Base-by-base conservation (phyloP, 2,888 invertebrate species). In the Branchipolynoe longqiensis region DNA sequence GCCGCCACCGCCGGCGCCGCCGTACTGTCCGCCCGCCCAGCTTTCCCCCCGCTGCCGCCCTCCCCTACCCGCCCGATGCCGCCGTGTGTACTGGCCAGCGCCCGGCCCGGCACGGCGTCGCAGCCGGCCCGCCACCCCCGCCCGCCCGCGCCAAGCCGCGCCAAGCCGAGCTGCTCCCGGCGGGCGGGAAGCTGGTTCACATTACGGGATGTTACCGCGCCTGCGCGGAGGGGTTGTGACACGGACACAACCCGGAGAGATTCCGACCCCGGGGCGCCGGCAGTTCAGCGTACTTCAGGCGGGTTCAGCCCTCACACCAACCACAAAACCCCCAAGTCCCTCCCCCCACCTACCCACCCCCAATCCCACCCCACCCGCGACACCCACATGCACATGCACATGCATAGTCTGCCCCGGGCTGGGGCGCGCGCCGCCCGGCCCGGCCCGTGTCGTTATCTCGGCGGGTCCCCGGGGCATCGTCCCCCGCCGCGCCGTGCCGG, bases 401-500 rank as follows among this genome's bases (percentile, higher is more conserved):
- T n/a, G n/a, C n/a, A n/a, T n/a, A n/a, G n/a, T n/a, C n/a, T n/a
- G n/a, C 69, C 33, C 69, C 69, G 69, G 38, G 69, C 36, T 18
- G 69, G 2, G 1, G 1, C 41, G 78, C 41, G 78, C 41, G 78
- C 78, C 28, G 78, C 78, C 48, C 78, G 22, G 48, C 48, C 73
- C 78, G 78, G 41, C 8, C 73, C 41, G 31, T 25, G 1, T 1
- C 41, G 25, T 48, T 31, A 78, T 36, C 78, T 78, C 28, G 31
- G 14, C 78, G 78, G 78, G 48, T 48, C 78, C 25, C 48, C 78
- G 48, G 28, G 28, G 48, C 18, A 8, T n/a, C 25, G 1, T 38
- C 40, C 41, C 73, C 73, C 73, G 73, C 38, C 73, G 73, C 40
- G 73, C 73, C 22, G 41, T 73, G 73, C 73, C 73, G 41, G 73